Base-by-base conservation (phyloP, 1,140 invertebrate genomes). In the Calephelis virginiensis region DNA sequence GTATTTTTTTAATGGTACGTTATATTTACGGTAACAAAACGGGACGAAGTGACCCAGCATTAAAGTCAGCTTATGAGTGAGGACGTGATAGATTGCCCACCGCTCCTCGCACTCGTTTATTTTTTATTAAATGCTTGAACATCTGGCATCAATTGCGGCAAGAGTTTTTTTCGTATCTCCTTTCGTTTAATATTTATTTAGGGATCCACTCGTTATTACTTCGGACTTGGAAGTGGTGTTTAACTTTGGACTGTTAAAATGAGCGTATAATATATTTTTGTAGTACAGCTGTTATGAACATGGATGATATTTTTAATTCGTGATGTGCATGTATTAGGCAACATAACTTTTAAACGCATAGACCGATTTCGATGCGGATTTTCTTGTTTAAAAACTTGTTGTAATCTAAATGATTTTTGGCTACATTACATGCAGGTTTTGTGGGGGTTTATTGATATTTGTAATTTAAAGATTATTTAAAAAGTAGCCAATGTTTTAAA, bases 21-120 rank as follows among this genome's bases (percentile, higher is more conserved):
- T 82, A 83, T 83, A 86, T 86, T 84, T 83, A 82, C 77, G 84
- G 82, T 82, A 86, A 85, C 86, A 86, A 89, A 89, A 85, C 85
- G 86, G 82, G 70, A 77, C 83, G 77, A 82, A 87, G 86, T 87
- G 85, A 89, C 85, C 86, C 78, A 86, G 83, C 85, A 89, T 89
- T 86, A 89, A 89, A 89, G 85, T 89, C 85, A 83, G 83, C 81
- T 89, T 87, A 89, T 86, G 81, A 85, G 81, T 86, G 74, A 78
- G 81, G 72, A 71, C 79, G 86, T 89, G 86, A 89, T 89, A 87
- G 83, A 89, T 89, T 85, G 78, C 84, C 76, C 73, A 61, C 74
- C 73, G 74, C 68, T 73, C 69, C 73, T 66, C 71, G 70, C 46
- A 67, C 74, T 75, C 80, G 78, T 82, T 85, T 85, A 85, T 87